Evolutionary conservation across 2,113 vertebrate species (phyloP), one percentile per base, ranked within the genome.

Genomic region (Polypterus bichir): DNA sequence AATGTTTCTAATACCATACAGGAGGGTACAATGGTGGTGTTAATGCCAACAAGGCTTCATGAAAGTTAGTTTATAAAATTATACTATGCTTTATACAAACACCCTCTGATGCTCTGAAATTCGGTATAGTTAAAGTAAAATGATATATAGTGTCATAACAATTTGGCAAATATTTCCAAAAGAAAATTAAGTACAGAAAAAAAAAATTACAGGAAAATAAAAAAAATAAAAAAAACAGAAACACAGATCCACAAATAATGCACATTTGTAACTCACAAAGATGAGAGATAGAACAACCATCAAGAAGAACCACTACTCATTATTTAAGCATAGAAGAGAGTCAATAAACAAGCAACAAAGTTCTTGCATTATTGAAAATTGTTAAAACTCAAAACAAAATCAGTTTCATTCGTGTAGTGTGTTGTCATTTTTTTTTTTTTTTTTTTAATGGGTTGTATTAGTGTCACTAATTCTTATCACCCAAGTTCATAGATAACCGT

Each of bases 251-350:
- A 86, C 71, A 86, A 87, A 88, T 88, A 89, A 88, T 89, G 88
- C 88, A 89, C 81, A 27, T 27, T 27, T 27, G 27, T 27, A 75
- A 81, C 75, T 78, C 81, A 93, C 90, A 91, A 86, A 88, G 86
- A 87, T 84, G 81, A 80, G 83, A 81, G 73, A 83, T 85, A 83
- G 74, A 76, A 77, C 73, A 63, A 72, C 83, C 82, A 81, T 78
- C 90, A 87, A 90, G 92, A 91, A 93, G 92, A 60, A 91, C 87
- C 76, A 91, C 90, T 91, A 92, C 82, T 89, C 90, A 92, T 69
- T 61, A 66, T 56, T 57, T 46, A 74, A 76, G 77, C 76, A 73
- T 57, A 75, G 67, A 10, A 27, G 27, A 27, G 27, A 66, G 64
- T 70, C 69, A 89, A 89, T 88, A 85, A 89, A 89, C 83, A 82